phyloP scores from a whole-genome alignment of 1,140 invertebrate genomes.

The Elymnias hypermnestra region DNA sequence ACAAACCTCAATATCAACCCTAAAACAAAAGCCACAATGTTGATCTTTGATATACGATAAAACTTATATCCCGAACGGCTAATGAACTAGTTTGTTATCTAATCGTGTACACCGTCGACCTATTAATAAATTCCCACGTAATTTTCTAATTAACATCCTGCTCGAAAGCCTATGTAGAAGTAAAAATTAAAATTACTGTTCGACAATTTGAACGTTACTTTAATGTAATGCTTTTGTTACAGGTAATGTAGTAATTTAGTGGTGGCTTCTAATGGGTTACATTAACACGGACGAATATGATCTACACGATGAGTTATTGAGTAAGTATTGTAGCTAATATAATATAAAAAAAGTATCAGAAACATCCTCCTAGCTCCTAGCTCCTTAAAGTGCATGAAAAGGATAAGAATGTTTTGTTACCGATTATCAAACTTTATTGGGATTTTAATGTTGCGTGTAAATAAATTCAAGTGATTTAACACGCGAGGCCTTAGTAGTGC shows the following conservation, averaged over 20 bases:
- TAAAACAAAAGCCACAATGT: conserved; percentile 33
- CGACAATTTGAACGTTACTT: not conserved
- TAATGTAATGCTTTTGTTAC: conserved; percentile 37
- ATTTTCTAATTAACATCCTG: conserved; percentile 68
- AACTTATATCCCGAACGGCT: conserved; percentile 41
- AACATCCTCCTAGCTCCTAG: no score
- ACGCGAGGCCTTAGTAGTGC: conserved; percentile 54
- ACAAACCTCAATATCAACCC: no score
- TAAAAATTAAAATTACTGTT: conserved; percentile 10
- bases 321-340: conserved; percentile 17
- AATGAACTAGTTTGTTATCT: conserved; percentile 72
- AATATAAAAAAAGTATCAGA: not conserved
- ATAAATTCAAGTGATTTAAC: conserved; percentile 51
- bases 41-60: conserved; percentile 5
- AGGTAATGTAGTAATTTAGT: conserved; percentile 38
- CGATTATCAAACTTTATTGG: conserved; percentile 14
- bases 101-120: conserved; percentile 58
- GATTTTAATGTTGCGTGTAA: conserved; percentile 35
- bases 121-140: conserved; percentile 70
- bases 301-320: conserved; percentile 10
- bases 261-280: conserved; percentile 3
- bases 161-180: conserved; percentile 11
- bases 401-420: conserved; percentile 29
- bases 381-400: conserved; percentile 5
- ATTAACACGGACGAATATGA: conserved; percentile 1